Conservation (phyloP, 2,113 vertebrate species). For the Oxyruncus cristatus region DNA sequence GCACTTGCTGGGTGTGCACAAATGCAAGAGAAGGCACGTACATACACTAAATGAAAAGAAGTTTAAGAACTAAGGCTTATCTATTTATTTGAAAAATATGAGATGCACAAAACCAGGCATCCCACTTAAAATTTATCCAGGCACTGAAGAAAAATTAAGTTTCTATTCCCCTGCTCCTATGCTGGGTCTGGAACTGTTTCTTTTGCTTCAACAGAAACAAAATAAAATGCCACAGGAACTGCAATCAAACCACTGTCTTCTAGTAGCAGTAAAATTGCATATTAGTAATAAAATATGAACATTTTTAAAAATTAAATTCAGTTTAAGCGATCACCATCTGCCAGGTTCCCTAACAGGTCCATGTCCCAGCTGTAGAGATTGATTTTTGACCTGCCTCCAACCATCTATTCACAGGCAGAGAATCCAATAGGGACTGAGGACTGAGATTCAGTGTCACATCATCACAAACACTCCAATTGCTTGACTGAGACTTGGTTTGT, state of each 20-base stretch:
- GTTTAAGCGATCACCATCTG: not conserved
- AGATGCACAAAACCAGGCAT: not conserved
- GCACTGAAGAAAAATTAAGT: not conserved
- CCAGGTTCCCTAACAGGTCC: not conserved
- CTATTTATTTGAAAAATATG: not conserved
- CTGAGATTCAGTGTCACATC: not conserved
- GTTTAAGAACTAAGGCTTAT: not conserved
- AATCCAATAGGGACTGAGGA: not conserved
- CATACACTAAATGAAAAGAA: not conserved
- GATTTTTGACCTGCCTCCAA: not conserved
- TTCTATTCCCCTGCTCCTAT: not conserved
- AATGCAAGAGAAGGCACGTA: not conserved
- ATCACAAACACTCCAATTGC: not conserved
- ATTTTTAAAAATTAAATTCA: not conserved
- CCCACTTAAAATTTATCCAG: not conserved
- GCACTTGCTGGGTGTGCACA: not conserved
- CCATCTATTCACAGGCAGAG: not conserved
- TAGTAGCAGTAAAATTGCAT: not conserved
- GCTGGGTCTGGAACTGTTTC: not conserved
- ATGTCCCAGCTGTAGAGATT: not conserved
- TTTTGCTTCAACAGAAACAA: not conserved
- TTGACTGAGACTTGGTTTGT: not conserved
- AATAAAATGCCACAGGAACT: not conserved
- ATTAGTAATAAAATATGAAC: not conserved
- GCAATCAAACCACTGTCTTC: not conserved